These are phyloP conservation scores for Ptilonorhynchus violaceus DNA, from an alignment of 2,113 vertebrate genomes.

Conservation along the genomic window DNA sequence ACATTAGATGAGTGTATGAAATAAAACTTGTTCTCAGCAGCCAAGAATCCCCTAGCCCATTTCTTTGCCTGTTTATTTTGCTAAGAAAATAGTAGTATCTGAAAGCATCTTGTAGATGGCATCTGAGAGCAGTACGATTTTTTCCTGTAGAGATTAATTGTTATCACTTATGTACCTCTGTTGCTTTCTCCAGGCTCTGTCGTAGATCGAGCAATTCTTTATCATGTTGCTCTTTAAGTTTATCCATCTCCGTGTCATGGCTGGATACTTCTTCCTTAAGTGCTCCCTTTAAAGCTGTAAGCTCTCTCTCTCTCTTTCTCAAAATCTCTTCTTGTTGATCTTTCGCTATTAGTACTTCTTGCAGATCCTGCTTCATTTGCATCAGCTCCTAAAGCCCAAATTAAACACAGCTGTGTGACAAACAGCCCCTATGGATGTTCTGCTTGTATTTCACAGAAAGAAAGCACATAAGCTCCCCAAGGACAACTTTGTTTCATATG, in stretches of 20 bases:
- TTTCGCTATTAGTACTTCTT: conserved; percentile 82
- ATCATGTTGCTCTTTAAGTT: conserved; percentile 88
- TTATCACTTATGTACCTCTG: conserved; percentile 74
- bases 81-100: background rate
- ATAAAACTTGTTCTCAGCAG: background rate
- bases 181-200: conserved; percentile 79
- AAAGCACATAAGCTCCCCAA: background rate
- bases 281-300: conserved; percentile 92
- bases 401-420: background rate
- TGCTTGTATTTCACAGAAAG: background rate
- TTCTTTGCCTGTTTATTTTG: background rate
- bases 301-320: conserved; percentile 88
- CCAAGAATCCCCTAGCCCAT: background rate
- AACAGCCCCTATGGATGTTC: background rate
- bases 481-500: background rate
- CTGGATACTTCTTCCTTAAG: conserved; percentile 94
- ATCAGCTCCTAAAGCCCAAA: conserved; percentile 81
- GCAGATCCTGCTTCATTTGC: conserved; percentile 84
- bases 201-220: conserved; percentile 81
- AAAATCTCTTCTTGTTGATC: conserved; percentile 92
- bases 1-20: background rate
- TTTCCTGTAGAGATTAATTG: background rate
- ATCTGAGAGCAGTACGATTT: background rate
- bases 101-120: background rate
- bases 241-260: conserved; percentile 92